Conservation (phyloP, 2,797 vertebrate genomes). For the Pantherophis vulpinus region DNA sequence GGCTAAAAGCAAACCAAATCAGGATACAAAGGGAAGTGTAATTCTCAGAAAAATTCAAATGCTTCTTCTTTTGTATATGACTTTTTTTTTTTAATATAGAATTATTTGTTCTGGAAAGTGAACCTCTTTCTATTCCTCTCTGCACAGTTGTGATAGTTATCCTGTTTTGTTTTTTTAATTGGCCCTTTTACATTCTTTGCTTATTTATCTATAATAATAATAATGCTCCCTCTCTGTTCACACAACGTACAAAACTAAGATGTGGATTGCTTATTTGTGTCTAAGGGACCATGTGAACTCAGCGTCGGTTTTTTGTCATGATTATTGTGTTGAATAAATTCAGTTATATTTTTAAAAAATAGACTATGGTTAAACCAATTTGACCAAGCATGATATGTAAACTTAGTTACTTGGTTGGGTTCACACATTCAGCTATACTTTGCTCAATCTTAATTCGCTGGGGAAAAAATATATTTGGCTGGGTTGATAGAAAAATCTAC, state of each 20-base stretch:
- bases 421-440: not conserved
- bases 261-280: not conserved
- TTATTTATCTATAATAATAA: not conserved
- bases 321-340: not conserved
- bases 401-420: not conserved
- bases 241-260: not conserved
- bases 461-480: not conserved
- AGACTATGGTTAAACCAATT: not conserved
- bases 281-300: not conserved
- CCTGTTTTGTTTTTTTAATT: not conserved
- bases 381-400: not conserved
- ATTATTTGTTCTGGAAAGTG: not conserved
- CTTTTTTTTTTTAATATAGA: not conserved
- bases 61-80: not conserved
- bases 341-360: not conserved
- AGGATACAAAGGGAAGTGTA: not conserved
- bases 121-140: not conserved
- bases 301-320: not conserved
- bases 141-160: not conserved
- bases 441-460: not conserved
- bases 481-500: not conserved
- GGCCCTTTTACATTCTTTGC: not conserved
- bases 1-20: not conserved
- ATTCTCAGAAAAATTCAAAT: not conserved
- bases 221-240: not conserved